These are phyloP conservation scores for Strigops habroptila DNA, from an alignment of 2,113 vertebrate species.

Conservation along the genomic window DNA sequence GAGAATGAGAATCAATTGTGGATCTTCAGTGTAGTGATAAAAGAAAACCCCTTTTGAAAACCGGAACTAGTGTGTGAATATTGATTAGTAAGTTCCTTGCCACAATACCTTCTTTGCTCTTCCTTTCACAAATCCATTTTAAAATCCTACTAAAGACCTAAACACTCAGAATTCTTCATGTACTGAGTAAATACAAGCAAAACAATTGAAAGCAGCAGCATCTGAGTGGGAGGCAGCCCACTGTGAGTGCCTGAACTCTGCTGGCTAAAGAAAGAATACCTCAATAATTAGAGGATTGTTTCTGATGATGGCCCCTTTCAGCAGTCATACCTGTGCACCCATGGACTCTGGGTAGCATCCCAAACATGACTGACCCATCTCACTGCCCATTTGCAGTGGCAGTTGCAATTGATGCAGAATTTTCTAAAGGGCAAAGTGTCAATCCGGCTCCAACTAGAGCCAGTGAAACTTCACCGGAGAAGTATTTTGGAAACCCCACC, in stretches of 20 bases:
- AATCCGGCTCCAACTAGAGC: neutral
- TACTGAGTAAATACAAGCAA: neutral
- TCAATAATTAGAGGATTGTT: neutral
- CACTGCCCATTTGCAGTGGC: neutral
- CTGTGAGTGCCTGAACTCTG: neutral
- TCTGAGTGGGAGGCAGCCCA: neutral
- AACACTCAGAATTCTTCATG: neutral
- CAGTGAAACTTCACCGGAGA: neutral
- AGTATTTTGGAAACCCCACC: neutral
- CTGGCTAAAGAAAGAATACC: neutral
- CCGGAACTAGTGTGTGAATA: neutral
- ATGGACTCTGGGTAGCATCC: neutral
- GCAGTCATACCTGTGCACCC: neutral
- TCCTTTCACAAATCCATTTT: neutral
- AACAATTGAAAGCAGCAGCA: neutral
- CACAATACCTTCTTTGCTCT: neutral
- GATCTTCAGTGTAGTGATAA: neutral
- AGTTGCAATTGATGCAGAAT: neutral
- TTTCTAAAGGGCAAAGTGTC: neutral
- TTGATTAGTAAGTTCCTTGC: neutral
- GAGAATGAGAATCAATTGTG: neutral
- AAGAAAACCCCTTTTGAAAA: neutral
- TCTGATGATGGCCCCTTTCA: neutral
- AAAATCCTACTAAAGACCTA: neutral
- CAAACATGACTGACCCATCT: neutral